Evolutionary conservation across 2,113 vertebrate genomes (phyloP).

Genomic region (Laticauda colubrina): DNA sequence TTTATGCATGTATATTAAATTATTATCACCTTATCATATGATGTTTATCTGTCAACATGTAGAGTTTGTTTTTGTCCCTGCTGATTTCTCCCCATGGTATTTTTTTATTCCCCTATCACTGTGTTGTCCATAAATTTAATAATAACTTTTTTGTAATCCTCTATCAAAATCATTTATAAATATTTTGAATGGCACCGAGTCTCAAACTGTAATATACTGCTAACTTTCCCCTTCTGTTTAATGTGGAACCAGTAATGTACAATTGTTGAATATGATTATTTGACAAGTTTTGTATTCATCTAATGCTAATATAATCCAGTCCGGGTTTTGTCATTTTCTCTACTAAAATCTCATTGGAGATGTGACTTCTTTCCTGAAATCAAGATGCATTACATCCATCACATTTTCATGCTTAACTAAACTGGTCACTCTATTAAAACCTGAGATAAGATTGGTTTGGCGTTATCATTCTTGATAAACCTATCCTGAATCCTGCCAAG

Average conservation of each 20-base stretch:
- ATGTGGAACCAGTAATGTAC: not conserved
- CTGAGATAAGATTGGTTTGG: not conserved
- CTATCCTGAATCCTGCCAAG: not conserved
- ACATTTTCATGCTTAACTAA: not conserved
- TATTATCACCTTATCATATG: not conserved
- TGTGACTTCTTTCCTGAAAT: not conserved
- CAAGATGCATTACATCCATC: not conserved
- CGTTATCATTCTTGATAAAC: not conserved
- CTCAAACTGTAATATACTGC: not conserved
- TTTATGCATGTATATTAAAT: not conserved
- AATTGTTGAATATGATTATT: not conserved
- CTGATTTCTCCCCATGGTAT: not conserved
- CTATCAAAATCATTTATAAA: not conserved
- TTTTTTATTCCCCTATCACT: not conserved
- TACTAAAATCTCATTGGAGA: not conserved
- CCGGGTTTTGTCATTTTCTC: not conserved
- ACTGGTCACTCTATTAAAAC: not conserved
- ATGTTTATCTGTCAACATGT: not conserved
- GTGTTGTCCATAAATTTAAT: not conserved
- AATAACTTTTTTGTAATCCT: not conserved
- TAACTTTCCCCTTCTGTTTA: not conserved
- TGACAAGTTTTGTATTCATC: not conserved
- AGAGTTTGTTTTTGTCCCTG: not conserved
- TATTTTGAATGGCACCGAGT: not conserved
- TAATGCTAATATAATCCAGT: not conserved